Percentiles rank a stretch among this genome's conserved stretches.
These are phyloP conservation scores for Notospermus geniculatus DNA, from an alignment of 1,140 invertebrate genomes.

Conservation along the genomic window DNA sequence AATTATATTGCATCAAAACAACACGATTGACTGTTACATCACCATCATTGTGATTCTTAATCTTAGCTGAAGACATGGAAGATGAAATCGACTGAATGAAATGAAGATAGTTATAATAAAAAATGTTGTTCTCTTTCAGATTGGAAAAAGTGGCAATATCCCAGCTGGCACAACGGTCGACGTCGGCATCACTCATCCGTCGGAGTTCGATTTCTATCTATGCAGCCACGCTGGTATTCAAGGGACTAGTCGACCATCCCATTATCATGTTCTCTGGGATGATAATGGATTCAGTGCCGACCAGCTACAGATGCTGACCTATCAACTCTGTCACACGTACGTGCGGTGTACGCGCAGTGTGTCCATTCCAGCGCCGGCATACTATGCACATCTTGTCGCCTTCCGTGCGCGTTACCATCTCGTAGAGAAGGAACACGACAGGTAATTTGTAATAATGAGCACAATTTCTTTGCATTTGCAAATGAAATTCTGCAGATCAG, in stretches of 20 bases:
- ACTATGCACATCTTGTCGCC: constrained; percentile 99
- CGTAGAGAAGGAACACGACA: constrained; percentile 98
- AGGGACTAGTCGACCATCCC: constrained; percentile 87
- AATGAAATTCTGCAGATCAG: too few relatives aligned
- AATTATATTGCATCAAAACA: too few relatives aligned
- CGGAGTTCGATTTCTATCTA: constrained; percentile 99
- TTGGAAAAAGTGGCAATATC: constrained; percentile 97
- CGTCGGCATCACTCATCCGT: constrained; percentile 98
- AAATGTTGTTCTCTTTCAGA: constrained; percentile 62
- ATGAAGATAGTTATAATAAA: too few relatives aligned
- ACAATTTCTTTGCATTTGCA: too few relatives aligned
- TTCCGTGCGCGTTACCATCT: constrained; percentile 98
- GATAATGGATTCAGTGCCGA: constrained; percentile 98
- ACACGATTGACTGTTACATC: too few relatives aligned
- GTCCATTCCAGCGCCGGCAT: constrained; percentile 98
- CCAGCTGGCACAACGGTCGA: constrained; percentile 99
- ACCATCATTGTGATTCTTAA: too few relatives aligned
- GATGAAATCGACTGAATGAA: too few relatives aligned
- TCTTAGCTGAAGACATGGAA: too few relatives aligned
- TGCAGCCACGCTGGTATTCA: constrained; percentile 99
- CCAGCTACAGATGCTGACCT: constrained; percentile 97
- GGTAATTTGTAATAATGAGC: too few relatives aligned
- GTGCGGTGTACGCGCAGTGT: constrained; percentile 99
- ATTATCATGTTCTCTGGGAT: constrained; percentile 99
- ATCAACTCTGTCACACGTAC: constrained; percentile 99